These are phyloP conservation scores for Asobara japonica DNA, from an alignment of 1,140 invertebrate species.

Conservation along the genomic window DNA sequence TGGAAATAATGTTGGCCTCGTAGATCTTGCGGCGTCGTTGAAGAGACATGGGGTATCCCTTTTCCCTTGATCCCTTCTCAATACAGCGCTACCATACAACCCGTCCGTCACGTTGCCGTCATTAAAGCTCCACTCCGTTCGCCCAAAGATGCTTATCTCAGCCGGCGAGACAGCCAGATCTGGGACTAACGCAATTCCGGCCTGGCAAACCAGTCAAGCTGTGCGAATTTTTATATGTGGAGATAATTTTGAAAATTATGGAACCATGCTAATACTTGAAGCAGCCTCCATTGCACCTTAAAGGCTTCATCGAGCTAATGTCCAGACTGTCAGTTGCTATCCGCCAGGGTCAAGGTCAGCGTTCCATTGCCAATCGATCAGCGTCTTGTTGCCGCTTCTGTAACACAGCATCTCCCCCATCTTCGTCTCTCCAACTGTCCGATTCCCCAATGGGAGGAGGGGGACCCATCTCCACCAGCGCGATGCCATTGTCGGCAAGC, in stretches of 20 bases:
- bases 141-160: constrained; percentile 55
- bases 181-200: constrained; percentile 34
- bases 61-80: constrained; percentile 34
- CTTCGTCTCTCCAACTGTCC: no score
- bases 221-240: not conserved
- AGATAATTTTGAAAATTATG: no score
- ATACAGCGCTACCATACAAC: constrained; percentile 46
- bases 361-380: constrained; percentile 57
- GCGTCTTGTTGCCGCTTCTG: constrained; percentile 35
- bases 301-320: no score
- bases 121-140: constrained; percentile 48
- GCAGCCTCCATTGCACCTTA: no score
- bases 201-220: constrained; percentile 5
- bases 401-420: not conserved
- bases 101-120: constrained; percentile 58
- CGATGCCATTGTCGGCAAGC: not conserved
- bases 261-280: no score
- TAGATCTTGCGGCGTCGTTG: constrained; percentile 60
- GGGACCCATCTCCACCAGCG: not conserved
- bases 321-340: not conserved
- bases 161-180: constrained; percentile 44
- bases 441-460: not conserved
- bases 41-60: constrained; percentile 50
- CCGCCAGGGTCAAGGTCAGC: constrained; percentile 52
- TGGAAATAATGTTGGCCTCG: constrained; percentile 35